Evolutionary conservation across 2,888 invertebrate species (phyloP).

Genomic region (Drosophila pegasa): DNA sequence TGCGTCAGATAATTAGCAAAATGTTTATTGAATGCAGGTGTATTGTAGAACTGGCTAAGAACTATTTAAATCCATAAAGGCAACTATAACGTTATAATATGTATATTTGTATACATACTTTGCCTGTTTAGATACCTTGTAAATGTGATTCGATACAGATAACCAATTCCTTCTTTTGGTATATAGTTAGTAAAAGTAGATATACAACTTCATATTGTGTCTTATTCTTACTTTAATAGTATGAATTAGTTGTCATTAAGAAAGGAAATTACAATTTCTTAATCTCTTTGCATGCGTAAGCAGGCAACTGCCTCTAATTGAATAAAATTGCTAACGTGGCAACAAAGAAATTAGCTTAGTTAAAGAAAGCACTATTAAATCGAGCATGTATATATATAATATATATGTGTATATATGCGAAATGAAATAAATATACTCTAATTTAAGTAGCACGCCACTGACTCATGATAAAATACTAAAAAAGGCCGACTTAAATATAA

Average conservation of each 20-base stretch:
- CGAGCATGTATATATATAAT: neutral
- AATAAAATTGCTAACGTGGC: constrained; percentile 2
- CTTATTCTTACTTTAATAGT: neutral
- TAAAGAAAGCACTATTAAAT: neutral
- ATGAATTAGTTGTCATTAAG: neutral
- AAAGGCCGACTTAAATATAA: neutral
- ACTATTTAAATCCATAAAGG: constrained; percentile 2
- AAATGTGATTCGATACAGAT: neutral
- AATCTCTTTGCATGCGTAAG: neutral
- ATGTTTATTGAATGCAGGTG: constrained; percentile 5
- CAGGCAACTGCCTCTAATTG: neutral
- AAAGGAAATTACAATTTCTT: no score
- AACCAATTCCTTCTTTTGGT: neutral
- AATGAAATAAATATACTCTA: neutral
- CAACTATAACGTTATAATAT: neutral
- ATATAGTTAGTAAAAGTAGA: neutral
- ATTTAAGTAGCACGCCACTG: constrained; percentile 7
- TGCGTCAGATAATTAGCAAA: neutral
- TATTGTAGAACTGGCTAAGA: neutral
- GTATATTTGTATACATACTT: neutral
- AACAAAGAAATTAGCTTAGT: constrained; percentile 2
- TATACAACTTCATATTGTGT: no score
- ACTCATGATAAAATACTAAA: constrained; percentile 10
- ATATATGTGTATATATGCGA: neutral
- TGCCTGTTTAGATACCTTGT: neutral